phyloP scores from a whole-genome alignment of 2,797 vertebrate genomes.

The Malacoraja senta region DNA sequence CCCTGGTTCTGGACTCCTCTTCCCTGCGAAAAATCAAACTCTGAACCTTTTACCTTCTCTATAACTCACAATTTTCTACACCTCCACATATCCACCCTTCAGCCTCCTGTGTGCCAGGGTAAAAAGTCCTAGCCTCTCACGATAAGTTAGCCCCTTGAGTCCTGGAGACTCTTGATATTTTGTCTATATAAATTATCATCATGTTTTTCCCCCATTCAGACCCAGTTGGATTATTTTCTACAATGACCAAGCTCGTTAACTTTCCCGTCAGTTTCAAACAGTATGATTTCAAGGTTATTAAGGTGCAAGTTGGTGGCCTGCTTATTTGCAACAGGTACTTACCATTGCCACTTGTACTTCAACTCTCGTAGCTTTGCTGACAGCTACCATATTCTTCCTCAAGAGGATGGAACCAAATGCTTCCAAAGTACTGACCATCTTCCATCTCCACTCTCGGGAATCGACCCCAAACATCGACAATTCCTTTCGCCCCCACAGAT shows the following conservation, averaged over 20 bases:
- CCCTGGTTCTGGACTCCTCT: too few species aligned
- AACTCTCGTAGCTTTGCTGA: background rate
- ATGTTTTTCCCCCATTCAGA: background rate
- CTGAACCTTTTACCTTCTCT: too few species aligned
- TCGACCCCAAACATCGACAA: too few species aligned
- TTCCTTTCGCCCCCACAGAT: too few species aligned
- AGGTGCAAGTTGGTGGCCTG: background rate
- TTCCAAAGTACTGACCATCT: background rate
- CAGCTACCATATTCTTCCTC: background rate
- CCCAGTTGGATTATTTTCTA: background rate
- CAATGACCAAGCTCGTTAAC: background rate
- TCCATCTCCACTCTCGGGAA: too few species aligned
- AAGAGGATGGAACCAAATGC: background rate
- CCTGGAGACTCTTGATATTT: background rate
- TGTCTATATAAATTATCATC: background rate
- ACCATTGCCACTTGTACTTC: background rate
- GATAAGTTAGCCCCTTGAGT: too few species aligned
- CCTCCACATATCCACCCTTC: too few species aligned
- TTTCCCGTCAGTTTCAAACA: background rate
- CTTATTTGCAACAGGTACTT: background rate
- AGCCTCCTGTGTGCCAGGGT: too few species aligned
- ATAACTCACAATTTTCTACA: too few species aligned
- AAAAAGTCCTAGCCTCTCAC: too few species aligned
- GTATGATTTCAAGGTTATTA: background rate
- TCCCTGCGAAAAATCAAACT: too few species aligned